Percentiles rank a stretch among this genome's conserved stretches.
Conservation (phyloP, 2,888 invertebrate species). For the Itoplectis maculator region DNA sequence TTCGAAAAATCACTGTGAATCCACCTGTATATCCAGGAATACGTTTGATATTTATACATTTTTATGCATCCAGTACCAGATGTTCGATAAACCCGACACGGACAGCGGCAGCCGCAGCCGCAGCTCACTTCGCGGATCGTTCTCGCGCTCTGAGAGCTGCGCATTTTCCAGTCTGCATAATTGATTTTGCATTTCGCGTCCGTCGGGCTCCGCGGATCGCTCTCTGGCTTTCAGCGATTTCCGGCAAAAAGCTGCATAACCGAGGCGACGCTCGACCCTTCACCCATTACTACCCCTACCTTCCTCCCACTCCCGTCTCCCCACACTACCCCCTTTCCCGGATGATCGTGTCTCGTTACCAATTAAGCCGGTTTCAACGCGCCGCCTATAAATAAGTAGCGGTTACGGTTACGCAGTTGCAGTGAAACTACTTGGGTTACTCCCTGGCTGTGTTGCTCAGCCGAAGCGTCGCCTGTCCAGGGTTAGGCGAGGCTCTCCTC, state of each 20-base stretch:
- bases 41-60: background rate
- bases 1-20: too few relatives aligned
- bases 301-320: too few relatives aligned
- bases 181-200: too few relatives aligned
- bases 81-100: too few relatives aligned
- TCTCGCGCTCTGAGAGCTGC: too few relatives aligned
- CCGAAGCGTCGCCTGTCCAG: background rate
- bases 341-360: constrained; percentile 74
- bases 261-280: too few relatives aligned
- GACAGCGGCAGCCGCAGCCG: too few relatives aligned
- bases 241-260: too few relatives aligned
- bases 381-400: constrained; percentile 75
- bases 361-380: constrained; percentile 71
- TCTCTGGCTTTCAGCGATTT: too few relatives aligned
- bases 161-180: background rate
- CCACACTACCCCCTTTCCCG: too few relatives aligned
- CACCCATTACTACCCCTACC: background rate
- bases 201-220: background rate
- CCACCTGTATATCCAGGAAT: background rate
- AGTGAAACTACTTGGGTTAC: constrained; percentile 75
- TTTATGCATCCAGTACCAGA: too few relatives aligned
- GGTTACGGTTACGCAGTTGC: constrained; percentile 79
- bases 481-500: constrained; percentile 62
- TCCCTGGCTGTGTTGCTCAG: background rate
- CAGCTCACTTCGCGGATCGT: too few relatives aligned